Evolutionary conservation across 2,797 vertebrate species (phyloP), one percentile per base, ranked within the genome.

Genomic region (Mormyrus hasselquistii): DNA sequence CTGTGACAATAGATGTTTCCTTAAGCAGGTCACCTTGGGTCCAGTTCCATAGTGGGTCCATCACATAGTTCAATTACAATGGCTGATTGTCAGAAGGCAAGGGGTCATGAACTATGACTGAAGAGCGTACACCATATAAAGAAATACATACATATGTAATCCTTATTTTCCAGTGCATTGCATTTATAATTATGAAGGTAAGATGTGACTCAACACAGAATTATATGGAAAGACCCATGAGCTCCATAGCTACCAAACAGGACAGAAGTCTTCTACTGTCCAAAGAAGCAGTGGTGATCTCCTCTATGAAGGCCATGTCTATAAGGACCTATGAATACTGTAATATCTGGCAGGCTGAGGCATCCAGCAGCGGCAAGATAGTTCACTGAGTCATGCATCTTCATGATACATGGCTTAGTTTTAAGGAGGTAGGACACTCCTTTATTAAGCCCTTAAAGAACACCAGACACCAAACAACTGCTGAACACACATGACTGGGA

Each of bases 11-110:
- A 89, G 87, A 53, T 85, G 86, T 50, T 88, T 90, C 84, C 90
- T 92, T 89, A 90, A 91, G 89, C 91, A 90, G 92, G 87, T 91
- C 90, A 91, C 89, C 88, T 87, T 92, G 90, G 93, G 90, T 91
- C 91, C 90, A 91, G 29, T 89, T 90, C 92, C 91, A 88, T 88
- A 69, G 62, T 29, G 62, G 62, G 25, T 29, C 25, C 62, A 29
- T 69, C 62, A 69, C 25, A 69, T 69, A 91, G 88, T 90, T 93
- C 89, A 91, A 89, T 94, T 91, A 91, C 92, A 90, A 57, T 92
- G 89, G 12, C 88, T 89, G 92, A 93, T 87, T 90, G 91, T 41
- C 88, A 90, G 57, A 79, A 90, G 83, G 91, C 90, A 91, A n/a
- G 90, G 89, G 91, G 88, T 90, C 89, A 91, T 90, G 92, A 92